These are phyloP conservation scores for Pseudococcus jackbeardsleyi DNA, from an alignment of 2,888 invertebrate species.

Conservation along the genomic window DNA sequence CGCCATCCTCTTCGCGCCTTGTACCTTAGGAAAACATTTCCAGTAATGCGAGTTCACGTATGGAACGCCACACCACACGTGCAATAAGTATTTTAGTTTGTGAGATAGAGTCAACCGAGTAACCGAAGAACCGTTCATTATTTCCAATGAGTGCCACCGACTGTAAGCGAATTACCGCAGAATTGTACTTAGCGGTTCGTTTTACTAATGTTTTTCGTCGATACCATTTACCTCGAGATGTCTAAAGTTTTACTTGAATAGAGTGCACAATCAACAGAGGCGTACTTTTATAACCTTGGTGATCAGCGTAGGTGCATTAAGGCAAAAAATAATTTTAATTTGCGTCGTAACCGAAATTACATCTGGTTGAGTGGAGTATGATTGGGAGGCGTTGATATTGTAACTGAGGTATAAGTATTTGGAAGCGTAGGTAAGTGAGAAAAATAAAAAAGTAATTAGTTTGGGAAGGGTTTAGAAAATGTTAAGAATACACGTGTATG, in stretches of 20 bases:
- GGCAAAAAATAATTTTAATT: conserved; percentile 16
- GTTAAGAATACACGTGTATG: background rate
- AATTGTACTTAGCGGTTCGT: background rate
- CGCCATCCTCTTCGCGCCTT: background rate
- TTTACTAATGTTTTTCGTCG: conserved; percentile 3
- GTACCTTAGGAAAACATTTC: background rate
- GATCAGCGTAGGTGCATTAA: conserved; percentile 1
- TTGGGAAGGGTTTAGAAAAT: background rate
- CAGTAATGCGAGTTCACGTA: background rate
- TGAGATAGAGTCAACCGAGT: conserved; percentile 12
- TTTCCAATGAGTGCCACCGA: conserved; percentile 12
- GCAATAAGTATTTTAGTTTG: background rate
- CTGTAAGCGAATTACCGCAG: background rate
- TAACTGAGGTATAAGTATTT: background rate
- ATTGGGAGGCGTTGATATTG: background rate
- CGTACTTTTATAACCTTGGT: conserved; percentile 19
- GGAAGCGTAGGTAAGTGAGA: background rate
- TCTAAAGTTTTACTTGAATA: background rate
- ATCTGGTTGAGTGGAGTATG: background rate
- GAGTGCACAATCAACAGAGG: background rate
- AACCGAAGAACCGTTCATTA: conserved; percentile 21
- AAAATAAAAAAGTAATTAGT: background rate
- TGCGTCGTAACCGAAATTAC: background rate
- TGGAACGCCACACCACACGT: background rate
- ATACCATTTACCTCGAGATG: background rate